Evolutionary conservation across 1,140 invertebrate species (phyloP).

Genomic region (Heliconius melpomene): DNA sequence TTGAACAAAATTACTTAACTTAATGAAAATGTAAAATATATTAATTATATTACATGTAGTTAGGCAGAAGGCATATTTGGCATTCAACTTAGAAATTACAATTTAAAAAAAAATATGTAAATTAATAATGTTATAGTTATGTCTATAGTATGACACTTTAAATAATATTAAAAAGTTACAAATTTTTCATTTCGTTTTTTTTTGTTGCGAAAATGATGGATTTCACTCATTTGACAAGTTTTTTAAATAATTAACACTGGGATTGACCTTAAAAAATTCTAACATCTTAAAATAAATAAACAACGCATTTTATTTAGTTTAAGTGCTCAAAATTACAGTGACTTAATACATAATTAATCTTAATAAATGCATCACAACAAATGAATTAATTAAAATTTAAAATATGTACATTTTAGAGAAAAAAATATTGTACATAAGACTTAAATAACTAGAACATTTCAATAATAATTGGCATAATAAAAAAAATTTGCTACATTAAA

Average conservation of each 20-base stretch:
- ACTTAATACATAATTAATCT: neutral
- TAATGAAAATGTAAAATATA: neutral
- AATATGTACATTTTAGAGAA: neutral
- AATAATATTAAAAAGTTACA: no score
- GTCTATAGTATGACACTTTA: no score
- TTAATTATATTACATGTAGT: neutral
- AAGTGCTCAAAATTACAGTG: conserved; percentile 2
- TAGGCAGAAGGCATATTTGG: conserved; percentile 7
- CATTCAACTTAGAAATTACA: conserved; percentile 14
- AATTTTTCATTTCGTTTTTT: neutral
- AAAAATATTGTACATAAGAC: conserved; percentile 1
- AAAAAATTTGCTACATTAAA: neutral
- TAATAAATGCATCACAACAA: conserved; percentile 23
- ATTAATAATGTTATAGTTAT: no score
- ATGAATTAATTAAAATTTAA: neutral
- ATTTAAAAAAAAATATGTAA: neutral
- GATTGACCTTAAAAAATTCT: neutral
- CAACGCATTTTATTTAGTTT: neutral
- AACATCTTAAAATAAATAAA: conserved; percentile 6
- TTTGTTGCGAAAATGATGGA: neutral
- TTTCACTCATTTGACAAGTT: neutral
- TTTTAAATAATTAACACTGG: neutral
- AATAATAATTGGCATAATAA: neutral
- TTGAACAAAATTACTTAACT: neutral
- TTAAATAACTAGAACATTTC: neutral